Conservation (phyloP, 2,113 vertebrate species). For the Albula goreensis region DNA sequence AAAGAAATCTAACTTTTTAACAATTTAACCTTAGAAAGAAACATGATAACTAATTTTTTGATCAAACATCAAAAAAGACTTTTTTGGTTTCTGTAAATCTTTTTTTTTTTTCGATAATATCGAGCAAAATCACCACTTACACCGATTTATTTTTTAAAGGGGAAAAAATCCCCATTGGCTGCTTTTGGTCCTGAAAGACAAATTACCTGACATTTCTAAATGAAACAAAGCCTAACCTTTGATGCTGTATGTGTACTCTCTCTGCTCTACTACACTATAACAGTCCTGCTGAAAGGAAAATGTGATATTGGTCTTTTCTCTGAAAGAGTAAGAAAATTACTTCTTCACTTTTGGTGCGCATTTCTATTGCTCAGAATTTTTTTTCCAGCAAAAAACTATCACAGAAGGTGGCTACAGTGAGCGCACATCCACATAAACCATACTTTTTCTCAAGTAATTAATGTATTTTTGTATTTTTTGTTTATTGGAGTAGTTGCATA, state of each 20-base stretch:
- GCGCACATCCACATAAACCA: background rate
- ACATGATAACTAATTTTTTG: background rate
- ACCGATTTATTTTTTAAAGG: slow-evolving; percentile 56
- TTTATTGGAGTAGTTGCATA: too few species aligned
- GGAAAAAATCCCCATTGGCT: slow-evolving; percentile 56
- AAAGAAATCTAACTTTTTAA: too few species aligned
- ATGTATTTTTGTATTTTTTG: too few species aligned
- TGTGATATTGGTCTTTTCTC: slow-evolving; percentile 43
- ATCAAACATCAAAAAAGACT: slow-evolving; percentile 15
- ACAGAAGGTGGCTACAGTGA: background rate
- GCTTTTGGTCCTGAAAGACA: slow-evolving; percentile 56
- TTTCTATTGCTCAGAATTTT: background rate
- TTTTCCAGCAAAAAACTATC: background rate
- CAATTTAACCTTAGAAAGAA: too few species aligned
- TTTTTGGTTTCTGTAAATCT: slow-evolving; percentile 35
- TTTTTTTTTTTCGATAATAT: slow-evolving; percentile 34
- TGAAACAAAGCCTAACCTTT: slow-evolving; percentile 43
- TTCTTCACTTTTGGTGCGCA: slow-evolving; percentile 22
- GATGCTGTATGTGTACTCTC: slow-evolving; percentile 39
- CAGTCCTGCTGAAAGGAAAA: slow-evolving; percentile 29
- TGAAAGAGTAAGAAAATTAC: slow-evolving; percentile 30
- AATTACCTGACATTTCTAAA: slow-evolving; percentile 63
- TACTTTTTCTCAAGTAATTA: too few species aligned
- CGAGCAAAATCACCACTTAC: slow-evolving; percentile 51
- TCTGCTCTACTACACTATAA: slow-evolving; percentile 22